Percentiles rank a stretch among this genome's conserved stretches.
Conservation (phyloP, 1,140 invertebrate species). For the Idris sp. region DNA sequence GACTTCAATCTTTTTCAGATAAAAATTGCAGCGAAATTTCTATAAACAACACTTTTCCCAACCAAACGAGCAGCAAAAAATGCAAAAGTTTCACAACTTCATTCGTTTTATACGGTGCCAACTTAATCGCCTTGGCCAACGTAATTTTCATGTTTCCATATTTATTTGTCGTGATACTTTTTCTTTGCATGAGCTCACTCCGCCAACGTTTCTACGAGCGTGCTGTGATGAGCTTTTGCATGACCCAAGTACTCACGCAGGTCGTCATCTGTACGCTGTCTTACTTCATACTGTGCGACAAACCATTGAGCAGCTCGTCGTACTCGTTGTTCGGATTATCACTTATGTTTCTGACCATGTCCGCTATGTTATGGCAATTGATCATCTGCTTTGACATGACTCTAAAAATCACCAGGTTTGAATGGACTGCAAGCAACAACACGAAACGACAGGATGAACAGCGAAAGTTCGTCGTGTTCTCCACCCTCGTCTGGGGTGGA, state of each 20-base stretch:
- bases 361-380: constrained; percentile 64
- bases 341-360: constrained; percentile 64
- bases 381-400: constrained; percentile 70
- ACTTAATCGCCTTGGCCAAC: constrained; percentile 65
- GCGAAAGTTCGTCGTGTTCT: constrained; percentile 65
- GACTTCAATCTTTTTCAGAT: no score
- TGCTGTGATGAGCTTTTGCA: constrained; percentile 62
- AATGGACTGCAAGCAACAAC: constrained; percentile 54
- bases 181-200: constrained; percentile 48
- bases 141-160: constrained; percentile 67
- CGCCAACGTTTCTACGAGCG: constrained; percentile 64
- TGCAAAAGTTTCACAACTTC: constrained; percentile 64
- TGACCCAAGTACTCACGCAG: constrained; percentile 58
- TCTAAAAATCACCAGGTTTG: constrained; percentile 67
- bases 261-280: constrained; percentile 54
- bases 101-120: constrained; percentile 66
- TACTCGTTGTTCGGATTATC: constrained; percentile 58
- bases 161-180: constrained; percentile 61
- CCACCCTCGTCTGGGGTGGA: constrained; percentile 47
- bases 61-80: constrained; percentile 23
- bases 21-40: constrained; percentile 32
- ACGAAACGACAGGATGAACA: constrained; percentile 47
- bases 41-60: constrained; percentile 40
- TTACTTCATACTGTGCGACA: constrained; percentile 61
- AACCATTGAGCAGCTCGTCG: constrained; percentile 3